Conservation (phyloP, 2,113 vertebrate genomes). For the Phainopepla nitens region DNA sequence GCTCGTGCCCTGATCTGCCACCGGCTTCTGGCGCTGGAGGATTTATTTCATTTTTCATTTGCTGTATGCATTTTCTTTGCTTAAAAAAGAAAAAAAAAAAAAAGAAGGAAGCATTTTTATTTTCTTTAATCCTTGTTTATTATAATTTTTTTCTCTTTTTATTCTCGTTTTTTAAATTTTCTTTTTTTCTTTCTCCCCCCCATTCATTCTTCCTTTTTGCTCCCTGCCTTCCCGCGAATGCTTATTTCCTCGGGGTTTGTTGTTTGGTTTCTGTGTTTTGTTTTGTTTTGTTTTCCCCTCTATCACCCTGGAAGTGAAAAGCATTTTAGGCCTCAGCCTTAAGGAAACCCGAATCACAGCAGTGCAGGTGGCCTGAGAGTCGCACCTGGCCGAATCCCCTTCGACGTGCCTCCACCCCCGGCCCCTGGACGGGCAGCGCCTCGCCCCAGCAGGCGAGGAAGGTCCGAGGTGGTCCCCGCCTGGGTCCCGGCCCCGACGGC, state of each 20-base stretch:
- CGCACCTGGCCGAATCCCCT: neutral
- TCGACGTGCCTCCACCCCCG: neutral
- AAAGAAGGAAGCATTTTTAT: neutral
- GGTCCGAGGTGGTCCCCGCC: neutral
- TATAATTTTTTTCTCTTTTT: neutral
- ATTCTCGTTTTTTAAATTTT: accelerated
- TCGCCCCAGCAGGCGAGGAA: neutral
- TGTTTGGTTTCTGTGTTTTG: neutral
- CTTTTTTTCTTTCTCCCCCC: accelerated
- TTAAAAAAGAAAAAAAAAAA: neutral
- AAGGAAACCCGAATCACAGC: constrained; percentile 21
- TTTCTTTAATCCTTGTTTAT: neutral
- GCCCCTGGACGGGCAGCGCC: neutral
- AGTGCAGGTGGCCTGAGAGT: neutral
- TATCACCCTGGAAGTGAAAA: constrained; percentile 17
- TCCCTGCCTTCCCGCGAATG: neutral
- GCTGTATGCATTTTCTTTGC: neutral
- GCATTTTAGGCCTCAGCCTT: constrained; percentile 44
- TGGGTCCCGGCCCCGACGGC: neutral
- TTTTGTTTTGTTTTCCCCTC: neutral
- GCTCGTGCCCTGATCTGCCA: neutral
- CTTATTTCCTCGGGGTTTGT: neutral
- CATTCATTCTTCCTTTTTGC: neutral
- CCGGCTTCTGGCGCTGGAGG: neutral
- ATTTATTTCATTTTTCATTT: neutral